Conservation (phyloP, 2,113 vertebrate species). For the Corythoichthys haematopterus region DNA sequence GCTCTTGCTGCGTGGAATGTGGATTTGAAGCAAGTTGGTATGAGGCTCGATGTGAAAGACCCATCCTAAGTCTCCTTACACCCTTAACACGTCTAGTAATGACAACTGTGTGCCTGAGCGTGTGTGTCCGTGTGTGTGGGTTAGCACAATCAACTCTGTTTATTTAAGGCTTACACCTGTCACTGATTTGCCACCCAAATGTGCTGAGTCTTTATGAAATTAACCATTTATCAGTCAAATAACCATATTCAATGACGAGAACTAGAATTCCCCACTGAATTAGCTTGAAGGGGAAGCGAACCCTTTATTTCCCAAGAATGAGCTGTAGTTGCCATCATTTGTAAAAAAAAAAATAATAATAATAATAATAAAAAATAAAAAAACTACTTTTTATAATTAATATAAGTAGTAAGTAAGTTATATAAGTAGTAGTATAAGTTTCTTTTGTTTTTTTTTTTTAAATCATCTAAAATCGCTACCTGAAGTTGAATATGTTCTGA, state of each 20-base stretch:
- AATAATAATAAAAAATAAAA: too few relatives aligned
- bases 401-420: too few relatives aligned
- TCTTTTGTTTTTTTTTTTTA: too few relatives aligned
- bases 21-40: conserved; percentile 64
- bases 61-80: conserved; percentile 56
- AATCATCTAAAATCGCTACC: too few relatives aligned
- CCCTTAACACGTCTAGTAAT: conserved; percentile 45
- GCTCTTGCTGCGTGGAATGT: conserved; percentile 55
- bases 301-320: too few relatives aligned
- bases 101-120: conserved; percentile 34
- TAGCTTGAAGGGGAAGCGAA: too few relatives aligned
- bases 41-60: conserved; percentile 58
- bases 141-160: conserved; percentile 32
- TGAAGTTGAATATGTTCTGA: too few relatives aligned
- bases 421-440: too few relatives aligned
- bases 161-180: conserved; percentile 37
- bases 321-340: too few relatives aligned
- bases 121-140: not conserved
- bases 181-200: conserved; percentile 56
- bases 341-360: too few relatives aligned
- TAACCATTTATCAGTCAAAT: not conserved
- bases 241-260: not conserved
- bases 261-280: not conserved
- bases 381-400: too few relatives aligned
- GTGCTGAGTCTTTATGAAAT: conserved; percentile 42